Evolutionary conservation across 2,797 vertebrate genomes (phyloP), one percentile per base, ranked within the genome.

Genomic region (Protosalanx chinensis): DNA sequence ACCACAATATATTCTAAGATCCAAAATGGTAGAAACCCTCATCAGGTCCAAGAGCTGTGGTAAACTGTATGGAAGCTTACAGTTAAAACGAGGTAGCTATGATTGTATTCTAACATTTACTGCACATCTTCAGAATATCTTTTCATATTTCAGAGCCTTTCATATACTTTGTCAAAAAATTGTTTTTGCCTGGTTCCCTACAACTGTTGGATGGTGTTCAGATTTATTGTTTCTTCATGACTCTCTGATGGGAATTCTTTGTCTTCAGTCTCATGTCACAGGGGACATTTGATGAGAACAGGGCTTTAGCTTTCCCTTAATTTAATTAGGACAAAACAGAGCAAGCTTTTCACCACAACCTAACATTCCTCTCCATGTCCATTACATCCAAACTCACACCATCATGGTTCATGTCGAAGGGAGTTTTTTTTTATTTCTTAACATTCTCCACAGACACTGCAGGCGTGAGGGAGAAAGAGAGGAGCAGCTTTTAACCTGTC

Each of bases 221-320:
- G 83, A 79, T 87, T 86, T 85, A 90, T 90, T 86, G 88, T 35
- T 76, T 89, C 84, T 87, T 83, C 79, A 68, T 71, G 76, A 68
- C 76, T 74, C 70, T 73, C 60, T 69, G 82, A 87, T 85, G 68
- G 83, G 78, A 85, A 80, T 76, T 72, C 56, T 30, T 68, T 78
- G 84, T n/a, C 3, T 64, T 80, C 71, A 77, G 71, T 88, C 82
- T n/a, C 78, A 72, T 84, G 74, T 84, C 76, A 74, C 72, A 74
- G 61, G 75, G 78, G 76, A 72, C 76, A 58, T 72, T 67, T 32
- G 60, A 82, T 32, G 60, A 82, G 76, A 79, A 7, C 77, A 64
- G 76, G 70, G 72, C 82, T 82, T 76, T 80, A 75, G 76, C 74
- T 60, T 79, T 76, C 75, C 67, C 74, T 65, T 82, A 84, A 86